phyloP scores from a whole-genome alignment of 2,113 vertebrate genomes.

The Thryonomys swinderianus region DNA sequence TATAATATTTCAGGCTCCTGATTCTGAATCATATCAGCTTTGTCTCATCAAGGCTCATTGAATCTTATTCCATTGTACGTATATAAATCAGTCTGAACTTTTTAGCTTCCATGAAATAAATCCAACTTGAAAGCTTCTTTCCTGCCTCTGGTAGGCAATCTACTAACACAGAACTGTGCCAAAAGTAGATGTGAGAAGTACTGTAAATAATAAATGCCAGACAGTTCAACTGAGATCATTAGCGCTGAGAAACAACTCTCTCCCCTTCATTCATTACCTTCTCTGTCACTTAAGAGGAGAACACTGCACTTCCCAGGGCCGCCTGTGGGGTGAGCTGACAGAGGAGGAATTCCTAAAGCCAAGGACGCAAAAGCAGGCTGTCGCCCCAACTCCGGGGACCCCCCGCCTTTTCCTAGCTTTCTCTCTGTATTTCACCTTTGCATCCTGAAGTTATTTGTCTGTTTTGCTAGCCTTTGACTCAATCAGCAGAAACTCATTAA shows the following conservation, averaged over 20 bases:
- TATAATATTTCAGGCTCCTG: constrained; percentile 74
- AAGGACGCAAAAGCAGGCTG: not conserved
- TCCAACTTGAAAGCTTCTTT: constrained; percentile 74
- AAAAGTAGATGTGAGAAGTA: constrained; percentile 79
- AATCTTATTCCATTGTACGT: constrained; percentile 64
- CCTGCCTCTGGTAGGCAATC: constrained; percentile 68
- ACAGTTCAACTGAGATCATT: constrained; percentile 68
- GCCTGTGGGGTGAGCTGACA: not conserved
- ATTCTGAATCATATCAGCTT: constrained; percentile 82
- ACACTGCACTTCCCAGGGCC: not conserved
- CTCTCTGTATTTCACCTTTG: not conserved
- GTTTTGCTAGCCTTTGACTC: not conserved
- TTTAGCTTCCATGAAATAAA: constrained; percentile 79
- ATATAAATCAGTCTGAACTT: constrained; percentile 82
- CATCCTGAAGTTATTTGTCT: not conserved
- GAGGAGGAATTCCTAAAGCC: not conserved
- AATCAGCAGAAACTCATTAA: not conserved
- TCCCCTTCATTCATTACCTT: constrained; percentile 35
- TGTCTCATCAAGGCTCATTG: constrained; percentile 83
- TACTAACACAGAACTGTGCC: constrained; percentile 68
- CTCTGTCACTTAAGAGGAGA: not conserved
- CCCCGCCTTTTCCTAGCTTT: not conserved
- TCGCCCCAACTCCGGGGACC: too few relatives aligned
- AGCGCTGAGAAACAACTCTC: constrained; percentile 47
- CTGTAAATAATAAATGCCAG: constrained; percentile 77